Conservation (phyloP, 2,797 vertebrate species). For the Labeo calbasu region DNA sequence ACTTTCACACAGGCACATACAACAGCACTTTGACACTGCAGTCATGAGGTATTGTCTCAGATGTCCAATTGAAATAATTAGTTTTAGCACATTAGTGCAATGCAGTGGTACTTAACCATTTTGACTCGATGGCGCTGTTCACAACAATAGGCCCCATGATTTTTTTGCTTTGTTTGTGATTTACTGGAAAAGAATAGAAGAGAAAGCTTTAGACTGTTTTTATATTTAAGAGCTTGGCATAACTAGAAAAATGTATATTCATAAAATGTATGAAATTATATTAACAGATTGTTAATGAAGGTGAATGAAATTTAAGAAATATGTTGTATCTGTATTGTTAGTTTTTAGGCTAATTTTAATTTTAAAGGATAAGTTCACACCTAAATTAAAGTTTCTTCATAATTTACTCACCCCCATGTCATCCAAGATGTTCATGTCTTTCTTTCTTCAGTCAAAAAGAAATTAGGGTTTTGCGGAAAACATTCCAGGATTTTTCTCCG, state of each 20-base stretch:
- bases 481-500: too few species aligned
- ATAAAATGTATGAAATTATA: background rate
- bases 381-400: too few species aligned
- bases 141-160: background rate
- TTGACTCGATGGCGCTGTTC: background rate
- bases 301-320: background rate
- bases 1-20: background rate
- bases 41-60: background rate
- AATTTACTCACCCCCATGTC: too few species aligned
- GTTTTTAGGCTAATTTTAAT: background rate
- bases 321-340: background rate
- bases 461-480: too few species aligned
- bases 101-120: background rate
- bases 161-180: background rate
- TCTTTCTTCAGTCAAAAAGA: too few species aligned
- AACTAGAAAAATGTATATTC: background rate
- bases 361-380: too few species aligned
- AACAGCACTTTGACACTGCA: background rate
- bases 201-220: background rate
- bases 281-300: background rate
- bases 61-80: background rate
- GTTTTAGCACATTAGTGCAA: conserved; percentile 1
- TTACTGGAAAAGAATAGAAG: background rate
- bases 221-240: background rate
- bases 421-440: too few species aligned